Evolutionary conservation across 2,113 vertebrate genomes (phyloP).

Genomic region (Heterotilapia buettikoferi): DNA sequence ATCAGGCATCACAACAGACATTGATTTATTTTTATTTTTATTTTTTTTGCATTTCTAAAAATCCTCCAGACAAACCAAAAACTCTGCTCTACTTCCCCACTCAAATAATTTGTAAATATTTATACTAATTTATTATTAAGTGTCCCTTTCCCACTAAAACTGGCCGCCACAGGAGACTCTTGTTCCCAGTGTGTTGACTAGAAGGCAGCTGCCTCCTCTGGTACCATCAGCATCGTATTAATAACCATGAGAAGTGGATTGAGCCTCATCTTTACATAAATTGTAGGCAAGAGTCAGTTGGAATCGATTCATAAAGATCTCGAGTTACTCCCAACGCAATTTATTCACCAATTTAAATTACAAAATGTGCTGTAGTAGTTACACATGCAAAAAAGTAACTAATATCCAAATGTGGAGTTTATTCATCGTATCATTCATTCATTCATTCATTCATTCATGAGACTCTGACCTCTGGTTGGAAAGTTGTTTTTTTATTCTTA

Average conservation of each 20-base stretch:
- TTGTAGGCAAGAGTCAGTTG: not conserved
- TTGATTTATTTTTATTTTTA: not conserved
- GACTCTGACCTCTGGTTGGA: not conserved
- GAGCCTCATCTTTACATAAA: slow-evolving; percentile 28
- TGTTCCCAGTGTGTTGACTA: slow-evolving; percentile 2
- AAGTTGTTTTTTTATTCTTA: not conserved
- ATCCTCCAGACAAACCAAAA: not conserved
- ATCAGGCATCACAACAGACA: not conserved
- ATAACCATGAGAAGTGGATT: slow-evolving; percentile 2
- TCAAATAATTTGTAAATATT: slow-evolving; percentile 47
- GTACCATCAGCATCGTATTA: not conserved
- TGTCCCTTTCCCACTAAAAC: not conserved
- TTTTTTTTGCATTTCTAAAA: not conserved
- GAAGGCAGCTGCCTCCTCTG: slow-evolving; percentile 5
- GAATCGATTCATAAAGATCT: slow-evolving; percentile 1
- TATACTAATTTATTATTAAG: slow-evolving; percentile 44
- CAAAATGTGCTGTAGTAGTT: not conserved
- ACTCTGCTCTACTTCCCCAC: not conserved
- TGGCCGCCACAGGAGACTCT: not conserved
- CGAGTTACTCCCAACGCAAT: not conserved
- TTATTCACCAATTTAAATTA: not conserved
- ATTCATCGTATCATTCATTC: not conserved
- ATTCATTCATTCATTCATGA: not conserved
- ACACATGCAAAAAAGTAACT: not conserved
- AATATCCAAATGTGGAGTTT: not conserved